phyloP scores from a whole-genome alignment of 35 echinoderm and acorn worm species.

The Ophiothrix spiculata region DNA sequence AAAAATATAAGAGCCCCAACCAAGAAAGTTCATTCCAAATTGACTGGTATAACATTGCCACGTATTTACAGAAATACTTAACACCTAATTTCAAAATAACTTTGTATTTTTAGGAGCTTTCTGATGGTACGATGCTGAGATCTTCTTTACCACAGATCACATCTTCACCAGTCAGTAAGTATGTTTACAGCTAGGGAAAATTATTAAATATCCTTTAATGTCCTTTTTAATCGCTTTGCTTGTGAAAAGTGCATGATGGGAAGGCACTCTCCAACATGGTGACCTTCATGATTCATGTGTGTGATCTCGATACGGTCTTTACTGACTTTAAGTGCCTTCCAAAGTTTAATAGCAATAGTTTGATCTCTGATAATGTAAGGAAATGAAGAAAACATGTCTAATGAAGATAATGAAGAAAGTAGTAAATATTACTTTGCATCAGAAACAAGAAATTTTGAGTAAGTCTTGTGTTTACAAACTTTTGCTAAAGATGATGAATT shows the following conservation, averaged over 20 bases:
- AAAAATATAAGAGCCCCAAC: too few species aligned
- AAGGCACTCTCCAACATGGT: conserved; percentile 35
- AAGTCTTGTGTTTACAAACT: too few species aligned
- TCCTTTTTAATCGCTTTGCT: conserved; percentile 35
- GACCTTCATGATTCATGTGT: conserved; percentile 31
- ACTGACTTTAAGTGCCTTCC: too few species aligned
- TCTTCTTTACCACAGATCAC: conserved; percentile 53
- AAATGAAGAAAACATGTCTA: too few species aligned
- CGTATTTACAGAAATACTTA: too few species aligned
- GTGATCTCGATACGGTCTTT: not conserved
- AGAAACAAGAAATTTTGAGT: too few species aligned
- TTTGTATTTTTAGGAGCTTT: conserved; percentile 41
- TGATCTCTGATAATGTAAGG: not conserved
- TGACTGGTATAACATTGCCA: too few species aligned
- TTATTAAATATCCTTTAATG: conserved; percentile 46
- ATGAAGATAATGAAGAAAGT: not conserved
- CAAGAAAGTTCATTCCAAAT: too few species aligned
- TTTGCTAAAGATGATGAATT: too few species aligned
- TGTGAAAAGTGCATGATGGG: too few species aligned
- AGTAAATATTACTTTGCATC: too few species aligned
- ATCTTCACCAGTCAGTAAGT: conserved; percentile 57
- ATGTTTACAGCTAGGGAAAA: conserved; percentile 22
- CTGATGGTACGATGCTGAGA: conserved; percentile 53
- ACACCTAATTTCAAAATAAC: too few species aligned
- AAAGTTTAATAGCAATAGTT: not conserved